Evolutionary conservation across 2,797 vertebrate species (phyloP).

Genomic region (Pseudopleuronectes americanus): DNA sequence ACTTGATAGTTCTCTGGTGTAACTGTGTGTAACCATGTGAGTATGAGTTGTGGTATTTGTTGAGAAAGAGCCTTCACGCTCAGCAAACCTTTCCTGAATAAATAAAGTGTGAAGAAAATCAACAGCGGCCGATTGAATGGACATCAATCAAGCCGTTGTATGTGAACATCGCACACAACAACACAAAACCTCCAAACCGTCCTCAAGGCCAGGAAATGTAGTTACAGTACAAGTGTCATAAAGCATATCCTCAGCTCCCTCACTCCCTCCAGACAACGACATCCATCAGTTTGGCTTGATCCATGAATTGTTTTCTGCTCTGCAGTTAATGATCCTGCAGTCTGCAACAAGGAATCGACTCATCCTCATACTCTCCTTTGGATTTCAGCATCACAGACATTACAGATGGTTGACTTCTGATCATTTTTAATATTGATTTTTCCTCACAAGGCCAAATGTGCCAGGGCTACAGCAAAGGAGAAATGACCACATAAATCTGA

Average conservation of each 20-base stretch:
- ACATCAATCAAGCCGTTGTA: conserved; percentile 41
- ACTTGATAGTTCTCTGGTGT: neutral
- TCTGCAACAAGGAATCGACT: conserved; percentile 68
- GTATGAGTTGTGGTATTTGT: neutral
- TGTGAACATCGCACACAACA: conserved; percentile 48
- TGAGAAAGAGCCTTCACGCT: conserved; percentile 1
- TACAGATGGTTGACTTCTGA: conserved; percentile 72
- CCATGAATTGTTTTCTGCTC: conserved; percentile 56
- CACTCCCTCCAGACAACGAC: conserved; percentile 16
- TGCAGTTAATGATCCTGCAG: conserved; percentile 64
- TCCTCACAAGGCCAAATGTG: conserved; percentile 65
- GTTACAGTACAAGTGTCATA: conserved; percentile 49
- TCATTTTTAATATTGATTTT: conserved; percentile 74
- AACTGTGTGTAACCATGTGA: neutral
- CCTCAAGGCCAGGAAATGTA: conserved; percentile 52
- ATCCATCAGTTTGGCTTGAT: conserved; percentile 60
- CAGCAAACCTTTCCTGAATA: conserved; percentile 22
- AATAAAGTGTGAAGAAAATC: conserved; percentile 36
- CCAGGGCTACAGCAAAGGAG: conserved; percentile 35
- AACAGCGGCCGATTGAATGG: neutral
- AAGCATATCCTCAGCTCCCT: conserved; percentile 33
- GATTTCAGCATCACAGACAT: conserved; percentile 60
- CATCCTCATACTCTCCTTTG: conserved; percentile 49
- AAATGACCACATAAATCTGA: conserved; percentile 69
- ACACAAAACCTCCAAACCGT: conserved; percentile 19